Base-by-base conservation (phyloP, 1,140 invertebrate species). In the Lordiphosa clarofinis region DNA sequence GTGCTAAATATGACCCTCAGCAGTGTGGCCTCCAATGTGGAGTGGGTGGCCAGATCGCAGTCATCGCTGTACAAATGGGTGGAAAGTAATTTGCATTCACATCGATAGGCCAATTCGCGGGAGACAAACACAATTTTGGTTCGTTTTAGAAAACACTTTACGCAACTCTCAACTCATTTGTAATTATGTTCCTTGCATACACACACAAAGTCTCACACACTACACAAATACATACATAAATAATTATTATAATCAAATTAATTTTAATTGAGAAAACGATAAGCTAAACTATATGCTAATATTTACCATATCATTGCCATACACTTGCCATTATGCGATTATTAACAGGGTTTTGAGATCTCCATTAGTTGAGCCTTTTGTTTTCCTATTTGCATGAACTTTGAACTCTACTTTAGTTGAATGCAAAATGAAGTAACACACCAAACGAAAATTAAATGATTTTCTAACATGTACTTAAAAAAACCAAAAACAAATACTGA, bases 51-150 rank as follows among this genome's bases (percentile, higher is more conserved):
- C 8, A 39, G 86, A 37, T 88, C 88, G 6, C 88, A 89, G 53
- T 82, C 74, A 7, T 72, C 88, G 58, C 72, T 89, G 42, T 89
- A 88, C 55, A 88, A 79, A 72, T 89, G 88, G 88, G 79, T 89
- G 21, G 87, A 88, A 49, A 87, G 70, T 52, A 87, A 89, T 62
- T 66, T 86, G 44, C 76, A 81, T 57, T 75, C 70, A 46, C 86
- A 88, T 62, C 87, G 78, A 88, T 82, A 76, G 57, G 54, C 31
- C 28, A 11, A 43, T 15, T 11, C 33, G 4, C 8, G 10, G 13
- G 31, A 19, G 21, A 37, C n/a, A 38, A 33, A 48, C 35, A 28
- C 21, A 13, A 13, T 28, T 11, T 9, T 9, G 10, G 60, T 44
- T 10, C 9, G 53, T 54, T 9, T 59, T 8, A 39, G 10, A 36